Percentiles rank a stretch among this genome's conserved stretches.
phyloP scores from a whole-genome alignment of 2,113 vertebrate species.

The Pygoscelis adeliae region DNA sequence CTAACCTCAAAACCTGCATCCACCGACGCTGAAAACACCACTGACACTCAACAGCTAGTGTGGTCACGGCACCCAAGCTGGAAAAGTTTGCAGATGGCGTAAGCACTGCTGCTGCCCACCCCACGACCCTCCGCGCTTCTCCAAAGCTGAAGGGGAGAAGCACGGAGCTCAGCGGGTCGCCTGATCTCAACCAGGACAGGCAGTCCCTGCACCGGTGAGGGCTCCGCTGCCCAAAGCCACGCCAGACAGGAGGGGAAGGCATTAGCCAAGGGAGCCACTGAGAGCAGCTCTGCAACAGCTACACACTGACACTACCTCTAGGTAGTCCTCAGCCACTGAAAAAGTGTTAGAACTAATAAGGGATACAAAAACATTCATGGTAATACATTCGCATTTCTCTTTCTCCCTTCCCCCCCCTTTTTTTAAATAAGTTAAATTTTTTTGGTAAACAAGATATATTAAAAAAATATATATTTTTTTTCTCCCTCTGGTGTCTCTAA shows the following conservation, averaged over 20 bases:
- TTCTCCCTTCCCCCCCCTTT: neutral
- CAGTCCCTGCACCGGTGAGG: neutral
- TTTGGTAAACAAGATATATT: neutral
- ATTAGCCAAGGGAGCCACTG: rapidly evolving
- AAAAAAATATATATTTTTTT: too few relatives aligned
- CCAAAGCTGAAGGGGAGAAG: neutral
- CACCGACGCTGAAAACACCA: neutral
- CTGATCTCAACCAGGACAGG: neutral
- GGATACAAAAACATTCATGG: neutral
- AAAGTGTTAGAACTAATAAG: neutral
- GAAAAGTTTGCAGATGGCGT: neutral
- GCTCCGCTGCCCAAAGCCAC: neutral
- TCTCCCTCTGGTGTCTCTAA: neutral
- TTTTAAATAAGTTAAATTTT: neutral
- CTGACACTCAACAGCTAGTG: neutral
- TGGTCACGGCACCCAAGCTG: too few relatives aligned
- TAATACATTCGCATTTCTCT: neutral
- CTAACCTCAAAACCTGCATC: neutral
- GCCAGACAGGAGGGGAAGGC: rapidly evolving
- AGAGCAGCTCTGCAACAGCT: neutral
- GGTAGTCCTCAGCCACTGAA: neutral
- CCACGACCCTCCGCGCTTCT: neutral
- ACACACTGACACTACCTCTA: neutral
- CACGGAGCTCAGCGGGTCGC: neutral
- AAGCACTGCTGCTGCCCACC: neutral